Evolutionary conservation across 2,888 invertebrate genomes (phyloP).

Genomic region (Oscheius sp.): DNA sequence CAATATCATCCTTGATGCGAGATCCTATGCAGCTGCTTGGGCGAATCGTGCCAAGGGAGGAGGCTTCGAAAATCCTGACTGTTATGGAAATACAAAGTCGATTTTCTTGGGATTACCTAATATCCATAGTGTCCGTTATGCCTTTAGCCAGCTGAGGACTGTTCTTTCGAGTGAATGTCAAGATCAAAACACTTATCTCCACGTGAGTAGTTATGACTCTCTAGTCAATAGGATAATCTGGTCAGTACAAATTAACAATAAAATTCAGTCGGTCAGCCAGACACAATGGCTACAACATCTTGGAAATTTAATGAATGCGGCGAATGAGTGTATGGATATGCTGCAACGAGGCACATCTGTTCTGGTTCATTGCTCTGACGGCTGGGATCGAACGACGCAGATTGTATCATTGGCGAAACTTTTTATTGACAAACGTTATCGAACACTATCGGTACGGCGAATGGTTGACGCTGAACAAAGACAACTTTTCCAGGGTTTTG

Average conservation of each 20-base stretch:
- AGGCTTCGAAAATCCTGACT: slow-evolving; percentile 88
- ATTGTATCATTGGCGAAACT: slow-evolving; percentile 91
- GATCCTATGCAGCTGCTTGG: slow-evolving; percentile 93
- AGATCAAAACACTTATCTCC: slow-evolving; percentile 29
- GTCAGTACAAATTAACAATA: neutral
- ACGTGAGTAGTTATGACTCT: slow-evolving; percentile 32
- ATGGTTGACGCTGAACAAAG: too few relatives aligned
- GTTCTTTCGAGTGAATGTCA: slow-evolving; percentile 31
- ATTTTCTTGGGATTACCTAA: slow-evolving; percentile 97
- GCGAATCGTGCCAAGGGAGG: slow-evolving; percentile 96
- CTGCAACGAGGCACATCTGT: slow-evolving; percentile 80
- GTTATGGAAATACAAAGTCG: slow-evolving; percentile 92
- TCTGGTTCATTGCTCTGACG: slow-evolving; percentile 96
- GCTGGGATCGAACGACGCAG: slow-evolving; percentile 98
- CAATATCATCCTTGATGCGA: slow-evolving; percentile 80
- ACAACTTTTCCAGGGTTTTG: slow-evolving; percentile 80
- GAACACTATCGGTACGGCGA: slow-evolving; percentile 80
- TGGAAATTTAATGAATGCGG: slow-evolving; percentile 40
- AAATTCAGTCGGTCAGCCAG: slow-evolving; percentile 46
- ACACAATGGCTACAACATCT: slow-evolving; percentile 61
- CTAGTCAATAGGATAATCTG: too few relatives aligned
- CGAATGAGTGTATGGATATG: slow-evolving; percentile 52
- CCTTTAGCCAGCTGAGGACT: slow-evolving; percentile 86
- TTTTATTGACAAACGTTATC: slow-evolving; percentile 89
- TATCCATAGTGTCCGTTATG: slow-evolving; percentile 91